Evolutionary conservation across 1,140 invertebrate species (phyloP), one percentile per base, ranked within the genome.

Genomic region (Ephestia elutella): DNA sequence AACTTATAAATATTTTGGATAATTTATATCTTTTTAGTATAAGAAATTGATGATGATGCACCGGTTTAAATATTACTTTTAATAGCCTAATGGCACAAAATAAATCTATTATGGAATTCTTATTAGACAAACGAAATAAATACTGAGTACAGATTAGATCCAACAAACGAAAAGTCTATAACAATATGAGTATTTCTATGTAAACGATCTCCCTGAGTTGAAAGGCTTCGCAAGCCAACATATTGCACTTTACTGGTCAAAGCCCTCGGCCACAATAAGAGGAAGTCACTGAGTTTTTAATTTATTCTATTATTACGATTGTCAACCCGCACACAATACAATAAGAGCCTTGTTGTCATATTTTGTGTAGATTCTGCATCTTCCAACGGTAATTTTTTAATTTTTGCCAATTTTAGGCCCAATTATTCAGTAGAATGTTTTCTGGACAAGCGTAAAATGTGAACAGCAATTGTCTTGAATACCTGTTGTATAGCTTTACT

Each of bases 201-300:
- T 44, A 44, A 44, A 44, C 38, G 15, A 44, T 44, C 38, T n/a
- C 13, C 11, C 3, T 15, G 3, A 44, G 38, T 44, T 44, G n/a
- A 15, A 44, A 44, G 38, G 38, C 38, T 44, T 44, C 38, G 38
- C 15, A 44, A 44, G 13, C 38, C 38, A 32, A 32, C 25, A 38
- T 38, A 44, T 44, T 44, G 38, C 38, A 44, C 38, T 44, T 35
- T 44, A 44, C 38, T 53, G 50, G 50, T 53, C 50, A 53, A 53
- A 53, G 50, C 50, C 50, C 50, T 53, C 50, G 13, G 15, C 38
- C 38, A 44, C 38, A 44, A 44, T 53, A 20, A 25, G 19, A 53
- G 50, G 50, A 53, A 53, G 50, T 53, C 13, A 11, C 21, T 53
- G 19, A 25, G 11, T 53, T 25, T 53, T 53, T 53, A 25, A 53